Conservation (phyloP, 2,113 vertebrate genomes). For the Pipra filicauda region DNA sequence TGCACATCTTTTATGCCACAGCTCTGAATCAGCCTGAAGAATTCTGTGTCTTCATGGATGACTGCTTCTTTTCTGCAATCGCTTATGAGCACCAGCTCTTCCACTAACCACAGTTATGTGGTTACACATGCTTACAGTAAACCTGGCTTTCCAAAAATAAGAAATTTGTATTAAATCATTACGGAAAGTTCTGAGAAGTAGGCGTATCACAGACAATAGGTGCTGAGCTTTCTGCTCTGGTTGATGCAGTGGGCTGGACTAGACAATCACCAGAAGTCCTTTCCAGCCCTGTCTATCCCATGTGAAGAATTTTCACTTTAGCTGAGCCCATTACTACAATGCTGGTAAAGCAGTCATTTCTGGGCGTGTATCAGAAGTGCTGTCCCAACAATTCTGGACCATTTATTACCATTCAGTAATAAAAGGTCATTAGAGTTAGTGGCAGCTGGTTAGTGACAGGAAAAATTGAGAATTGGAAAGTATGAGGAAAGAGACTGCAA, state of each 20-base stretch:
- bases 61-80: slow-evolving; percentile 11
- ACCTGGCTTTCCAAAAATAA: neutral
- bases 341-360: neutral
- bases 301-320: neutral
- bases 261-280: neutral
- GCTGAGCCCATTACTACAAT: neutral
- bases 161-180: neutral
- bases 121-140: slow-evolving; percentile 12
- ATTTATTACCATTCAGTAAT: neutral
- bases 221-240: neutral
- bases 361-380: neutral
- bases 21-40: slow-evolving; percentile 30
- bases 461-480: neutral
- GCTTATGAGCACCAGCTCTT: neutral
- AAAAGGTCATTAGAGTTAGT: neutral
- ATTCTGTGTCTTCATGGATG: slow-evolving; percentile 12
- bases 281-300: neutral
- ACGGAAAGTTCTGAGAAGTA: neutral
- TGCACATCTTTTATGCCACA: neutral
- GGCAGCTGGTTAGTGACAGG: neutral
- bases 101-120: neutral
- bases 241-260: neutral
- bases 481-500: neutral
- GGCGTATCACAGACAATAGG: neutral
- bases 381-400: neutral